These are phyloP conservation scores for Apodemia mormo DNA, from an alignment of 2,888 invertebrate genomes.

Conservation along the genomic window DNA sequence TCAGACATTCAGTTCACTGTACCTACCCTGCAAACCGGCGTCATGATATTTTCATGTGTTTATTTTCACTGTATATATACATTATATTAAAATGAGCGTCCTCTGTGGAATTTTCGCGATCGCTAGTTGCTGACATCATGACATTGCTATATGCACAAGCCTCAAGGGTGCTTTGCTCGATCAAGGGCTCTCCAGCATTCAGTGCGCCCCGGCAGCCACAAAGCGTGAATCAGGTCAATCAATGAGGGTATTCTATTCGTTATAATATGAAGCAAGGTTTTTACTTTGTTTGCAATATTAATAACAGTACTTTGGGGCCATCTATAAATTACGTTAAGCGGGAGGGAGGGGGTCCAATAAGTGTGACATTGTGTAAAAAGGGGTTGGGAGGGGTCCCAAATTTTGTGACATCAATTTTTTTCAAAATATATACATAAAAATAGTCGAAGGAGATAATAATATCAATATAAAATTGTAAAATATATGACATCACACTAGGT, in stretches of 20 bases:
- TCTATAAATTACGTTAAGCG: no score
- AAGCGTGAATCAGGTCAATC: slow-evolving; percentile 56
- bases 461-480: no score
- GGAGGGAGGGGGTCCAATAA: no score
- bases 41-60: not conserved
- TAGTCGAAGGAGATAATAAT: no score
- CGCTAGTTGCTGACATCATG: slow-evolving; percentile 11
- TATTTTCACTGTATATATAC: not conserved
- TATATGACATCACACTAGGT: no score
- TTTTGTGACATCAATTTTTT: no score
- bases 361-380: no score
- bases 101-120: not conserved
- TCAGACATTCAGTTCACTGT: no score
- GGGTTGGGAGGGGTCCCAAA: no score
- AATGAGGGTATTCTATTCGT: slow-evolving; percentile 34
- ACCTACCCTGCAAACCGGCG: not conserved
- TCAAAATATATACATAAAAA: no score
- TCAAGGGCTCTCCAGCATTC: slow-evolving; percentile 38
- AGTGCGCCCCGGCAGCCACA: slow-evolving; percentile 29
- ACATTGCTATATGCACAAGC: slow-evolving; percentile 1
- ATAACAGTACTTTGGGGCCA: no score
- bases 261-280: not conserved
- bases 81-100: not conserved
- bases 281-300: not conserved
- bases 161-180: slow-evolving; percentile 37